Conservation (phyloP, 2,113 vertebrate species). For the Cettia cetti region DNA sequence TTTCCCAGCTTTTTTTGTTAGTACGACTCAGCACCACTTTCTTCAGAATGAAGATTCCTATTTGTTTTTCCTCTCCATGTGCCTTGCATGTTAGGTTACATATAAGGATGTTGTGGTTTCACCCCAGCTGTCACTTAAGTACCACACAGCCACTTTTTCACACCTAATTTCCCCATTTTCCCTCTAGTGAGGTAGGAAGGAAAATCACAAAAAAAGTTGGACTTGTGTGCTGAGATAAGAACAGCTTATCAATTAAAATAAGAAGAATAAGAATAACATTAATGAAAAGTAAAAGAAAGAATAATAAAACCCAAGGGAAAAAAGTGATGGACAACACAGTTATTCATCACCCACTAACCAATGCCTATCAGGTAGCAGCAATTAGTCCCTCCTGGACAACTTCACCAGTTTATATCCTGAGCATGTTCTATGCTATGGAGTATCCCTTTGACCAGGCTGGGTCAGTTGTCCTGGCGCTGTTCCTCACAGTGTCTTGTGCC, state of each 20-base stretch:
- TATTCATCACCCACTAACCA: neutral
- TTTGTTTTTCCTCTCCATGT: rapidly evolving
- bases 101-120: neutral
- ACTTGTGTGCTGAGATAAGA: neutral
- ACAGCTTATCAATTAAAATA: neutral
- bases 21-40: neutral
- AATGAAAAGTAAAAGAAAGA: neutral
- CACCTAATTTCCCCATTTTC: neutral
- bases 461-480: neutral
- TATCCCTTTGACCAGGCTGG: neutral
- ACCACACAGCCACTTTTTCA: neutral
- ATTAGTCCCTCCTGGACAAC: neutral
- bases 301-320: neutral
- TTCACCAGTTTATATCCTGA: neutral
- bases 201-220: neutral
- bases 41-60: neutral
- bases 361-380: neutral
- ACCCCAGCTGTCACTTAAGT: neutral
- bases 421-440: no score
- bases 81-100: neutral
- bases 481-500: neutral
- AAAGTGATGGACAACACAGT: neutral
- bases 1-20: neutral
- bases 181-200: neutral
- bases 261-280: neutral